Evolutionary conservation across 2,797 vertebrate species (phyloP).

Genomic region (Galago senegalensis): DNA sequence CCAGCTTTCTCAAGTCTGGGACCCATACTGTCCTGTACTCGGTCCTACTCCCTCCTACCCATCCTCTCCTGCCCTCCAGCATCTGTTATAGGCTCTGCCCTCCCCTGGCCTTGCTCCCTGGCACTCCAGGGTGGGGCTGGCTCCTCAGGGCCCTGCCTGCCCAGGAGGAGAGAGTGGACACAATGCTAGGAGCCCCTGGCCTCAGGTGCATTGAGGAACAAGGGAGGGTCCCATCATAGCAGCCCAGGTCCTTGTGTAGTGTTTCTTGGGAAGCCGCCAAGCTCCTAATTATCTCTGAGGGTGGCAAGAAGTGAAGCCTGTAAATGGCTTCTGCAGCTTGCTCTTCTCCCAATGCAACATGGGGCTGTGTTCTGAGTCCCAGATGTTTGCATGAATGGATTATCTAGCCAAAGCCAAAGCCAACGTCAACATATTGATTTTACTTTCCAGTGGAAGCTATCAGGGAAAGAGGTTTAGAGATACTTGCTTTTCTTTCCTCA

Average conservation of each 20-base stretch:
- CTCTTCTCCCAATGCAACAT: not conserved
- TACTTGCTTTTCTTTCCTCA: not conserved
- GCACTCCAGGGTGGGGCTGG: not conserved
- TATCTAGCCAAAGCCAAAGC: not conserved
- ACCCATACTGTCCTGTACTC: fast-evolving
- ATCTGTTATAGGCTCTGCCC: not conserved
- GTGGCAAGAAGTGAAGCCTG: not conserved
- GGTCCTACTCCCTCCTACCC: too few species aligned
- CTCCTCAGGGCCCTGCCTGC: not conserved
- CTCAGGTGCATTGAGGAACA: not conserved
- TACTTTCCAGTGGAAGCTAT: not conserved
- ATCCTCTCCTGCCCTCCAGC: not conserved
- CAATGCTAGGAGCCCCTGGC: too few species aligned
- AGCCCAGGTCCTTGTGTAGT: not conserved
- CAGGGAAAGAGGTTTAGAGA: fast-evolving
- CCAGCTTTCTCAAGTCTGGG: not conserved
- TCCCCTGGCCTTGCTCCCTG: not conserved
- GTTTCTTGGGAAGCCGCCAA: not conserved
- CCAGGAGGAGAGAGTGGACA: not conserved
- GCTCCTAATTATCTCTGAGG: not conserved
- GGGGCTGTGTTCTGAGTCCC: not conserved
- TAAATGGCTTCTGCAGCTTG: too few species aligned
- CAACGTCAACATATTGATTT: not conserved
- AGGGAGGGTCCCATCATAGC: not conserved
- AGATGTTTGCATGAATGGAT: fast-evolving